Percentiles rank a stretch among this genome's conserved stretches.
Conservation (phyloP, 2,797 vertebrate species). For the Nyctalus aviator region DNA sequence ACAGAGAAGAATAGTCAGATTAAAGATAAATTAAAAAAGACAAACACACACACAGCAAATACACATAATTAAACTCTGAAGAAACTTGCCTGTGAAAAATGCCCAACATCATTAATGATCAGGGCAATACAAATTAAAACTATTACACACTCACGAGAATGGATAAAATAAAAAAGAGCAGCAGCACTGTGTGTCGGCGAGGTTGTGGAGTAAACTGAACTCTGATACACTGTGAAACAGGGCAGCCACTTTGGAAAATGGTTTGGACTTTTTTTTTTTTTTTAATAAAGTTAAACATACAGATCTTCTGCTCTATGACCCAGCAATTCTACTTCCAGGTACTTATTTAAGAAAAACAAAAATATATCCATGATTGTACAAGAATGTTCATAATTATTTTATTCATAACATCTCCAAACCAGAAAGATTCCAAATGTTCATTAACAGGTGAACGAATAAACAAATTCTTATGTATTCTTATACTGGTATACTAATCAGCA, state of each 20-base stretch:
- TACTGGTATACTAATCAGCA: not conserved
- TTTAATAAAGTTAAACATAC: not conserved
- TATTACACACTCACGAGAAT: not conserved
- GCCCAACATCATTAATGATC: not conserved
- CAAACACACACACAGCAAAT: not conserved
- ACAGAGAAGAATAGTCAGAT: conserved; percentile 3
- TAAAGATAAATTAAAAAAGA: conserved; percentile 6
- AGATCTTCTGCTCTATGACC: not conserved
- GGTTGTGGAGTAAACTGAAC: not conserved
- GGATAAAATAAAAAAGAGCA: conserved; percentile 18
- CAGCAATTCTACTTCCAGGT: not conserved
- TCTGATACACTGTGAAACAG: not conserved
- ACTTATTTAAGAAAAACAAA: not conserved
- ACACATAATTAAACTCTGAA: not conserved
- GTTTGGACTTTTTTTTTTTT: not conserved
- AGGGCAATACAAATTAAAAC: conserved; percentile 39
- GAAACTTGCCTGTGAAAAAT: conserved; percentile 36
- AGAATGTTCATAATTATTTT: not conserved
- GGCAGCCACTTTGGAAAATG: not conserved
- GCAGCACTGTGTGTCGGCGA: not conserved
- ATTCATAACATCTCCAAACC: not conserved
- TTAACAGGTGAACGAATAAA: not conserved
- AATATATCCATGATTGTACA: not conserved
- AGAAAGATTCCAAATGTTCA: not conserved
- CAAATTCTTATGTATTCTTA: not conserved